Evolutionary conservation across 2,113 vertebrate genomes (phyloP).

Genomic region (Halcyon senegalensis): DNA sequence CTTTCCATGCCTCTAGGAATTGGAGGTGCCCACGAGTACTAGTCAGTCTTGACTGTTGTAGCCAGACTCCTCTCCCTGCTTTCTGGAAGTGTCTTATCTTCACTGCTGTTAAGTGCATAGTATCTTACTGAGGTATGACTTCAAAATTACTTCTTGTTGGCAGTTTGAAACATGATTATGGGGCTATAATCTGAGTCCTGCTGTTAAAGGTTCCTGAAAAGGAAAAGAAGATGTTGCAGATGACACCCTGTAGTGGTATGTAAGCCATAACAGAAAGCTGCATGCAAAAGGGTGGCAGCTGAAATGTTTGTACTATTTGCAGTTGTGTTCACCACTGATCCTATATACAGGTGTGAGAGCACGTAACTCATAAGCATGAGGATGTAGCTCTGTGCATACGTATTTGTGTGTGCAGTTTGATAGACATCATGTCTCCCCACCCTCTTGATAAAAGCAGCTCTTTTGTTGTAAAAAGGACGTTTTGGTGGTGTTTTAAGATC

Average conservation of each 20-base stretch:
- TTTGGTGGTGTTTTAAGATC: neutral
- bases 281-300: neutral
- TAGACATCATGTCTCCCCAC: neutral
- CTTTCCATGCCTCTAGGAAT: neutral
- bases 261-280: neutral
- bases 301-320: neutral
- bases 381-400: neutral
- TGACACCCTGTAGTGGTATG: neutral
- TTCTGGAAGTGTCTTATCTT: neutral
- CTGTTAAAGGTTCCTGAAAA: neutral
- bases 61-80: neutral
- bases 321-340: neutral
- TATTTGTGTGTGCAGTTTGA: neutral
- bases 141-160: neutral
- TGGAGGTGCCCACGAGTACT: neutral
- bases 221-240: neutral
- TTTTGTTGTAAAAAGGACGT: neutral
- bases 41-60: neutral
- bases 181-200: neutral
- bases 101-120: neutral
- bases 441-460: neutral
- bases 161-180: neutral
- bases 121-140: neutral
- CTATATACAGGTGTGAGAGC: neutral
- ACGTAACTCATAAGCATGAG: neutral